Conservation (phyloP, 64 coral and sea anemone genomes). For the Pachyseris speciosa region DNA sequence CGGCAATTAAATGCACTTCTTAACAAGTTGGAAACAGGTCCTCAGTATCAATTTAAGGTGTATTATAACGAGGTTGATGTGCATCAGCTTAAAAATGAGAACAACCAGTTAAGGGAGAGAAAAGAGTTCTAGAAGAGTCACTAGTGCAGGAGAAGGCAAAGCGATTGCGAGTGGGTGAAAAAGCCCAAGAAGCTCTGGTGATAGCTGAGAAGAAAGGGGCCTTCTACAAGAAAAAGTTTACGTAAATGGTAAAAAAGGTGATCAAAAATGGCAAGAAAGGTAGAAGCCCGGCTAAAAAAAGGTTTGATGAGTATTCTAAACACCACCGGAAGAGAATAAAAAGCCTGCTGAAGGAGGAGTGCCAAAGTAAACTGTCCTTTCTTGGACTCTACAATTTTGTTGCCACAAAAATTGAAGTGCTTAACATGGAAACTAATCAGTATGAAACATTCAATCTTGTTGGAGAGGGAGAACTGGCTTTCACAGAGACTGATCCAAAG, state of each 20-base stretch:
- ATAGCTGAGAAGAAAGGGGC: slow-evolving; percentile 14
- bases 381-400: slow-evolving; percentile 54
- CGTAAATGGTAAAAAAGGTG: not conserved
- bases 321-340: slow-evolving; percentile 46
- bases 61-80: slow-evolving; percentile 42
- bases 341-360: slow-evolving; percentile 37
- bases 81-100: slow-evolving; percentile 6
- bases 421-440: slow-evolving; percentile 31
- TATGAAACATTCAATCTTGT: slow-evolving; percentile 47
- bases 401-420: slow-evolving; percentile 55
- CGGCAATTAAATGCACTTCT: slow-evolving; percentile 7
- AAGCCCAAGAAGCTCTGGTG: slow-evolving; percentile 11
- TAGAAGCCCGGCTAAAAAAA: slow-evolving; percentile 35
- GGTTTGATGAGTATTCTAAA: slow-evolving; percentile 4
- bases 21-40: not conserved
- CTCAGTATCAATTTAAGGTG: not conserved
- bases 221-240: slow-evolving; percentile 37
- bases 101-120: slow-evolving; percentile 16
- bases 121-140: slow-evolving; percentile 33
- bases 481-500: not conserved
- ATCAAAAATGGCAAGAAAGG: not conserved
- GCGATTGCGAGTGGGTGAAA: slow-evolving; percentile 27
- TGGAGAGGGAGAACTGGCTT: slow-evolving; percentile 5
- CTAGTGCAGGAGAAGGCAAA: slow-evolving; percentile 27
- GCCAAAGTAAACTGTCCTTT: slow-evolving; percentile 38